Evolutionary conservation across 2,888 invertebrate species (phyloP).

Genomic region (Tiliacea aurago): DNA sequence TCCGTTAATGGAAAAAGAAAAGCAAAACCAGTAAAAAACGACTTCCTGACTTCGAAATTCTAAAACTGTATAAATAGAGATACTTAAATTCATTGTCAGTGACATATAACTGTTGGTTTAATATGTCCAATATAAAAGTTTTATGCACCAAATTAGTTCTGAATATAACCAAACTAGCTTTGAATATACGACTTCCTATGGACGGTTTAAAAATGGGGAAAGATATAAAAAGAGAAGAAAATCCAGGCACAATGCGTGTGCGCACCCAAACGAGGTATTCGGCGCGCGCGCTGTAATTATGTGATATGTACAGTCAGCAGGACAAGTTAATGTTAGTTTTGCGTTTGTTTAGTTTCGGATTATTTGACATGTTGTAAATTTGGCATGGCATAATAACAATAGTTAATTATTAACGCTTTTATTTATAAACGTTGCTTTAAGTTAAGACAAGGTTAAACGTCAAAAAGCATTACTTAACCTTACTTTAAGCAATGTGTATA

Average conservation of each 20-base stretch:
- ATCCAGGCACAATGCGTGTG: conserved; percentile 82
- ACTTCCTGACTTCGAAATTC: conserved; percentile 79
- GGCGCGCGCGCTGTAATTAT: conserved; percentile 81
- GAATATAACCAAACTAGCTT: conserved; percentile 74
- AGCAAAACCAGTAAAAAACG: conserved; percentile 71
- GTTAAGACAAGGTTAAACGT: background rate
- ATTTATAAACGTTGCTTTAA: background rate
- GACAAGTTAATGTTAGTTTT: conserved; percentile 50
- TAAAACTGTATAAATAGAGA: conserved; percentile 78
- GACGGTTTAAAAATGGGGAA: conserved; percentile 83
- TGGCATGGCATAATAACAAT: background rate
- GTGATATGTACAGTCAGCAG: conserved; percentile 77
- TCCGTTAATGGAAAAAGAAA: conserved; percentile 43
- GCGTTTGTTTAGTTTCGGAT: background rate
- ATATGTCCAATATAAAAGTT: conserved; percentile 78
- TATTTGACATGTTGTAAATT: background rate
- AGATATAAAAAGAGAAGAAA: conserved; percentile 79
- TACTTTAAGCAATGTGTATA: too few relatives aligned
- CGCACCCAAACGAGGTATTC: conserved; percentile 83
- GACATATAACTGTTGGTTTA: conserved; percentile 71
- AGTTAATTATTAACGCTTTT: background rate
- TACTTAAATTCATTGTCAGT: conserved; percentile 82
- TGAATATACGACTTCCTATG: conserved; percentile 85
- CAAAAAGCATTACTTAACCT: too few relatives aligned
- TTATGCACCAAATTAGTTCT: conserved; percentile 86